Conservation (phyloP, 2,113 vertebrate genomes). For the Elgaria multicarinata region DNA sequence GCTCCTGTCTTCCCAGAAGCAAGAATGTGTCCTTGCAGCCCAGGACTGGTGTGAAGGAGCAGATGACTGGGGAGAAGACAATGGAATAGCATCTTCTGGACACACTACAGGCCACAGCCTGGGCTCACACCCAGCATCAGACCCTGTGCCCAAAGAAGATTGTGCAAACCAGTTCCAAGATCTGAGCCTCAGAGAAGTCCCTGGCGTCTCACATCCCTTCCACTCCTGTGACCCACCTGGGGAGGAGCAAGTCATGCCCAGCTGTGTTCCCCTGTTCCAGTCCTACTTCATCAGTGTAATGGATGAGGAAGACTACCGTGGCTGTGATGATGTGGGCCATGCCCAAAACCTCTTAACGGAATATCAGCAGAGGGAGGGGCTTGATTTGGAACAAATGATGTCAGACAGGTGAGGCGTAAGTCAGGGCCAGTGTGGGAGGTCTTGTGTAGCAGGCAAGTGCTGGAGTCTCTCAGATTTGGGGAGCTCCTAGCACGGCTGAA, state of each 20-base stretch:
- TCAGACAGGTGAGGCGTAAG: constrained; percentile 73
- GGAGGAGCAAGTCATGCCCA: rapidly evolving
- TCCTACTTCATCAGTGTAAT: constrained; percentile 83
- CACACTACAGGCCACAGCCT: neutral
- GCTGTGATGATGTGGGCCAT: constrained; percentile 68
- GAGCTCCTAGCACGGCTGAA: neutral
- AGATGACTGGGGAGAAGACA: constrained; percentile 83
- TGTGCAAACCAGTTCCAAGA: constrained; percentile 72
- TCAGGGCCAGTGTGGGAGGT: neutral
- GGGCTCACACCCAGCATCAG: neutral
- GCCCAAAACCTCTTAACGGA: constrained; percentile 78
- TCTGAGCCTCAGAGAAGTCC: constrained; percentile 67
- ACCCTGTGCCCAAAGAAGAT: constrained; percentile 35
- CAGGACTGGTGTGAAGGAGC: constrained; percentile 85
- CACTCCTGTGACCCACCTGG: neutral
- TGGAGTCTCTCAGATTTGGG: neutral
- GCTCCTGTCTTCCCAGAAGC: constrained; percentile 37
- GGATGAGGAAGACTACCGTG: constrained; percentile 78
- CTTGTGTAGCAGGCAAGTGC: neutral
- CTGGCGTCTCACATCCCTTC: rapidly evolving
- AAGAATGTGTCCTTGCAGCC: constrained; percentile 32
- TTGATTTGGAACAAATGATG: constrained; percentile 67
- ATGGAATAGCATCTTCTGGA: constrained; percentile 28
- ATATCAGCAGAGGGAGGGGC: constrained; percentile 82
- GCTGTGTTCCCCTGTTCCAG: constrained; percentile 67